phyloP scores from a whole-genome alignment of 2,888 invertebrate genomes.

The Microchrysa polita region DNA sequence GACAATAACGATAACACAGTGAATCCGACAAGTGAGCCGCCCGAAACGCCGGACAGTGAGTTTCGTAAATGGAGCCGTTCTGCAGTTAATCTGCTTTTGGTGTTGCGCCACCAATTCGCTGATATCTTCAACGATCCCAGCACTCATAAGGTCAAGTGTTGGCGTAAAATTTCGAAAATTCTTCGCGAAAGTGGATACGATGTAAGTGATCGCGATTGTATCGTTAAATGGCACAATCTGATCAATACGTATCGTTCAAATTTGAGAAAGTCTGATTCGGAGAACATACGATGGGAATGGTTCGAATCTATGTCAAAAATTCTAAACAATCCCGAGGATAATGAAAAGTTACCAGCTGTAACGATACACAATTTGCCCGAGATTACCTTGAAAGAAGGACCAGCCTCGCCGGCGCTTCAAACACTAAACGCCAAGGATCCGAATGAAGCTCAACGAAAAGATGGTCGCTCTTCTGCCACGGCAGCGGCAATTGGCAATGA shows the following conservation, averaged over 20 bases:
- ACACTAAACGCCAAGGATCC: not conserved
- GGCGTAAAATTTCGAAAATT: slow-evolving; percentile 37
- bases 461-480: not conserved
- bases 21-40: not conserved
- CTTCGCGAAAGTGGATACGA: slow-evolving; percentile 32
- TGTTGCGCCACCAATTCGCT: slow-evolving; percentile 19
- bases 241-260: slow-evolving; percentile 35
- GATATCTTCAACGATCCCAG: slow-evolving; percentile 34
- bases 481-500: not conserved
- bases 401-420: not conserved
- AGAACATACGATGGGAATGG: slow-evolving; percentile 32
- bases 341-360: not conserved
- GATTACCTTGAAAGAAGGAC: not conserved
- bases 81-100: slow-evolving; percentile 20
- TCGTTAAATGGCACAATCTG: slow-evolving; percentile 35
- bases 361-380: slow-evolving; percentile 1
- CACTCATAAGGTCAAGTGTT: slow-evolving; percentile 12
- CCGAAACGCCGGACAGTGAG: slow-evolving; percentile 22
- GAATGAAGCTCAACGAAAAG: not conserved
- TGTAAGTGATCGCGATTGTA: slow-evolving; percentile 30
- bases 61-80: slow-evolving; percentile 32
- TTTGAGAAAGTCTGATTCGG: slow-evolving; percentile 10
- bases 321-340: not conserved
- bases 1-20: not conserved
- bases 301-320: slow-evolving; percentile 34